phyloP scores from a whole-genome alignment of 2,888 invertebrate species.

The Sphaeridia pumilis region DNA sequence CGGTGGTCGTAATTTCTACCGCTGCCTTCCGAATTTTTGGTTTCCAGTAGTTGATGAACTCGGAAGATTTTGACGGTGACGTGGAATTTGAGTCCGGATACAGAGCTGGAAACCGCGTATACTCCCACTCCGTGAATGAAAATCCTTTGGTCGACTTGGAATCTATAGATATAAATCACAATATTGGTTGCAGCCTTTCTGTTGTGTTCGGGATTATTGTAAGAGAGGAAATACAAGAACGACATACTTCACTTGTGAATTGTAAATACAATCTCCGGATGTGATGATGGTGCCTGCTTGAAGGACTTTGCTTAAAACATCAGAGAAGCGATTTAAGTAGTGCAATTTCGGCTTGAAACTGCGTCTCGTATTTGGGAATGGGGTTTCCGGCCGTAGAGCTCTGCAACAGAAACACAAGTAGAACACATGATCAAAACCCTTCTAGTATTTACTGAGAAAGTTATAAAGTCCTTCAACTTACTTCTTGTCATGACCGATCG shows the following conservation, averaged over 20 bases:
- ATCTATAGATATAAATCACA: constrained; percentile 43
- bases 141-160: constrained; percentile 65
- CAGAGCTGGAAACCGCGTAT: constrained; percentile 53
- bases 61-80: constrained; percentile 24
- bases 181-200: neutral
- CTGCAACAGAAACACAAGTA: constrained; percentile 18
- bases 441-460: neutral
- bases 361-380: constrained; percentile 27
- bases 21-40: constrained; percentile 24
- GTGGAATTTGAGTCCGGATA: constrained; percentile 50
- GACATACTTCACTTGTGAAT: constrained; percentile 25
- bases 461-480: constrained; percentile 6
- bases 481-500: constrained; percentile 31
- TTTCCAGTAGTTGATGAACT: constrained; percentile 16
- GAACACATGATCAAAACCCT: neutral
- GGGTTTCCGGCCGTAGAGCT: constrained; percentile 28
- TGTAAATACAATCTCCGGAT: constrained; percentile 20
- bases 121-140: constrained; percentile 74
- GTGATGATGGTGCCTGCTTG: constrained; percentile 10
- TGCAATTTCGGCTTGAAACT: constrained; percentile 33
- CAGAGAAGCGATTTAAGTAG: constrained; percentile 29
- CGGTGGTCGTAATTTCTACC: constrained; percentile 31
- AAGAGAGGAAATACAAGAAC: neutral
- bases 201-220: neutral
- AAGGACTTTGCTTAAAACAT: constrained; percentile 32